A percentile compares a stretch with the other conserved stretches of the same genome.
These are phyloP conservation scores for Hypothenemus hampei DNA, from an alignment of 1,140 invertebrate genomes.

Conservation along the genomic window DNA sequence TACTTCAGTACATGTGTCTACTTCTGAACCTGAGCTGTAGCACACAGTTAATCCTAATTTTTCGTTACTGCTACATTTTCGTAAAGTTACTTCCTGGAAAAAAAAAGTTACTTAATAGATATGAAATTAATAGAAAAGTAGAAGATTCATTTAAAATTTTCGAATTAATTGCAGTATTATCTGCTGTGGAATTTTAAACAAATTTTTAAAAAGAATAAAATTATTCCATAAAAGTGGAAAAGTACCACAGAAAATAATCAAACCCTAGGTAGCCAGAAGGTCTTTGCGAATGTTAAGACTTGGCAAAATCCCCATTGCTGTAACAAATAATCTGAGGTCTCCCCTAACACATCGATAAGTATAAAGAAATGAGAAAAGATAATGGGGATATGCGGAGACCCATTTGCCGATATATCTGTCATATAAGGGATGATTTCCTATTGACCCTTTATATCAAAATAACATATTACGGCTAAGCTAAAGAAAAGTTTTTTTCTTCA, in stretches of 20 bases:
- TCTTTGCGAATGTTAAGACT: too few species aligned
- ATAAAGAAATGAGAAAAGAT: constrained; percentile 25
- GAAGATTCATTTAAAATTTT: too few species aligned
- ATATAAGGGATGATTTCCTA: constrained; percentile 27
- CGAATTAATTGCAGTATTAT: too few species aligned
- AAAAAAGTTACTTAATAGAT: constrained; percentile 30
- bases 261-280: too few species aligned
- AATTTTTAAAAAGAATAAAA: too few species aligned
- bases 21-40: constrained; percentile 58
- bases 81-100: constrained; percentile 64
- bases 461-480: constrained; percentile 19
- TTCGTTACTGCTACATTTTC: constrained; percentile 53
- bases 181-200: too few species aligned
- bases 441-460: constrained; percentile 28
- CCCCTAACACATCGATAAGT: constrained; percentile 26
- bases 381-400: constrained; percentile 21
- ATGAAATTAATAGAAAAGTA: too few species aligned
- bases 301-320: constrained; percentile 5
- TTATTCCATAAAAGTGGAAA: too few species aligned
- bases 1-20: constrained; percentile 56
- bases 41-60: constrained; percentile 66
- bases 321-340: constrained; percentile 25
- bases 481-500: constrained; percentile 13
- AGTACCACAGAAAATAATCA: too few species aligned
- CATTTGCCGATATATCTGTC: constrained; percentile 24